Evolutionary conservation across 1,140 invertebrate species (phyloP).

Genomic region (Hylyphantes graminicola): DNA sequence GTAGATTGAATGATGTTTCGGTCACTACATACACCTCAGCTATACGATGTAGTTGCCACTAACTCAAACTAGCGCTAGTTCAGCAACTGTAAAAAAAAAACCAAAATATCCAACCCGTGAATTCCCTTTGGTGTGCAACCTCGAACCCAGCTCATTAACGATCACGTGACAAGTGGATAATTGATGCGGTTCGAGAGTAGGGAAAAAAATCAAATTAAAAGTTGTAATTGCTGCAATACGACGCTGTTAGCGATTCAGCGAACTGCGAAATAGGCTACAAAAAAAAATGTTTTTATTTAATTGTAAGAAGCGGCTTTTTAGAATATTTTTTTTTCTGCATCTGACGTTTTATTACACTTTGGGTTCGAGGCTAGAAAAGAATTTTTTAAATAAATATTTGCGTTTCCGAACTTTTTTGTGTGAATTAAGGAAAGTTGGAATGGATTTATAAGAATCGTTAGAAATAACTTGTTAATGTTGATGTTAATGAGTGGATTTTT

Average conservation of each 20-base stretch:
- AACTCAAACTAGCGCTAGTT: no score
- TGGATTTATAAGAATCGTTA: no score
- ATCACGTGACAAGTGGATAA: constrained; percentile 42
- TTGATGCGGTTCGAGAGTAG: constrained; percentile 48
- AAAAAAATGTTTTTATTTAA: constrained; percentile 39
- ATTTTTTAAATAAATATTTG: no score
- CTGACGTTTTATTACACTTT: no score
- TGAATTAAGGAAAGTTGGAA: no score
- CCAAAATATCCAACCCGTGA: constrained; percentile 10
- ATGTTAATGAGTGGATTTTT: no score
- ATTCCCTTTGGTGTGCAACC: constrained; percentile 35
- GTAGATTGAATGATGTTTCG: no score
- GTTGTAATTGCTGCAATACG: constrained; percentile 41
- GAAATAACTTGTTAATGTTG: no score
- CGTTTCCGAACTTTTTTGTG: no score
- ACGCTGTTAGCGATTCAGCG: constrained; percentile 38
- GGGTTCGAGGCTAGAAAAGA: no score
- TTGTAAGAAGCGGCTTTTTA: constrained; percentile 11
- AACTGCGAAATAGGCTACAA: constrained; percentile 28
- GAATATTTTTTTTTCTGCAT: constrained; percentile 25
- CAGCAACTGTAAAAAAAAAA: background rate
- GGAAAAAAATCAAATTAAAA: constrained; percentile 26
- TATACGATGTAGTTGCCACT: no score
- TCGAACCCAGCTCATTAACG: constrained; percentile 46
- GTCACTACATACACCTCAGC: no score